Percentiles rank a stretch among this genome's conserved stretches.
Evolutionary conservation across 2,113 vertebrate species (phyloP).

Genomic region (Cheirogaleus medius): DNA sequence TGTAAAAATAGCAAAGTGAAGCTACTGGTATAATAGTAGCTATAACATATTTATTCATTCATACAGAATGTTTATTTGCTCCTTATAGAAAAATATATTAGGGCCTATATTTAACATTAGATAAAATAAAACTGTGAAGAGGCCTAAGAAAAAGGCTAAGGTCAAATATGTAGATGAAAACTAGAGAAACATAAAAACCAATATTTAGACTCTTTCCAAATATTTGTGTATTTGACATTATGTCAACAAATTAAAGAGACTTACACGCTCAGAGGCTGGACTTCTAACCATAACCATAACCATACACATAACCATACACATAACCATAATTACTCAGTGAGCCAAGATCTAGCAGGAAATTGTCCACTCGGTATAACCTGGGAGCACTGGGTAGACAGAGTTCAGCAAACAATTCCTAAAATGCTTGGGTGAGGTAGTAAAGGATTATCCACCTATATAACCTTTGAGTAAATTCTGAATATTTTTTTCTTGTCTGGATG

Average conservation of each 20-base stretch:
- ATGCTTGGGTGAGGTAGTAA: neutral
- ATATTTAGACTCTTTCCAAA: neutral
- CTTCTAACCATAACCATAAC: neutral
- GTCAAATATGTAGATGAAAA: neutral
- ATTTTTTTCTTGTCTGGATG: neutral
- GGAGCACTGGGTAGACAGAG: neutral
- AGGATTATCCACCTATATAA: neutral
- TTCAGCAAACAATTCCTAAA: neutral
- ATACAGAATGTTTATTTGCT: constrained; percentile 66
- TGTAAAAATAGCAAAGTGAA: constrained; percentile 78
- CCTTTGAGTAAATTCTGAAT: neutral
- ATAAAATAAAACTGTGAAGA: constrained; percentile 4
- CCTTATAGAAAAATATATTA: constrained; percentile 58
- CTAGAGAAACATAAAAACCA: neutral
- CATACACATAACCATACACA: neutral
- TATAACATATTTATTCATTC: constrained; percentile 66
- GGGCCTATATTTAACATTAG: constrained; percentile 31
- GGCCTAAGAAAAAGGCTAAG: neutral
- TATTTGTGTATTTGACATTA: neutral
- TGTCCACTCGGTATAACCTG: neutral
- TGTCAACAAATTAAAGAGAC: neutral
- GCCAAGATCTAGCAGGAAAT: neutral
- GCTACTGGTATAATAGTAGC: constrained; percentile 71
- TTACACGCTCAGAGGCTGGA: neutral
- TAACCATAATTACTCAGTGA: neutral